Evolutionary conservation across 2,113 vertebrate genomes (phyloP).

Genomic region (Isichthys henryi): DNA sequence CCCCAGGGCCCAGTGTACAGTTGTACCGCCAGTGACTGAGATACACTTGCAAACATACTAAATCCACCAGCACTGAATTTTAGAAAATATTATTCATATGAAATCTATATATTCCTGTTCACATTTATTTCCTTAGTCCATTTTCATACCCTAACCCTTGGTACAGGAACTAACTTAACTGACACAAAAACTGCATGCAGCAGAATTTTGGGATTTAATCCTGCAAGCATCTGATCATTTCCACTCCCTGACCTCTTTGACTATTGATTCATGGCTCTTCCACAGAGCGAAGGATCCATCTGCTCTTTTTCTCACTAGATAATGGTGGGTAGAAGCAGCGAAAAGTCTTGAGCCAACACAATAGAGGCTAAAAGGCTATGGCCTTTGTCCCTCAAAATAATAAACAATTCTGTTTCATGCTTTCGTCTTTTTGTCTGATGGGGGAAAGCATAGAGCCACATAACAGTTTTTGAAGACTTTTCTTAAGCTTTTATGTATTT

Average conservation of each 20-base stretch:
- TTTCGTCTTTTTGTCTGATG: neutral
- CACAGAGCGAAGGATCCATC: neutral
- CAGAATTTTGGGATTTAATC: neutral
- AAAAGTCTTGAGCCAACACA: neutral
- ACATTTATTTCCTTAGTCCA: neutral
- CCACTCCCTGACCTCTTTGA: neutral
- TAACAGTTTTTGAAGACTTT: neutral
- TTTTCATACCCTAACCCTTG: neutral
- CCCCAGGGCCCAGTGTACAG: too few relatives aligned
- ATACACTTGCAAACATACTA: conserved; percentile 10
- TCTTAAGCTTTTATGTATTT: neutral
- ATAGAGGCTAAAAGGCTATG: neutral
- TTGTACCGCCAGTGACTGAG: neutral
- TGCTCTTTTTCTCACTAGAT: neutral
- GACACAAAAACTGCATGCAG: neutral
- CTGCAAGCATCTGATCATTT: neutral
- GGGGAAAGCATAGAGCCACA: neutral
- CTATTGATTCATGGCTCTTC: neutral
- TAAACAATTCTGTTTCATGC: neutral
- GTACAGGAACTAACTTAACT: neutral
- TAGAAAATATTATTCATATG: neutral
- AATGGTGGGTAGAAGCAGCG: neutral
- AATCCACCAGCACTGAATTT: conserved; percentile 18
- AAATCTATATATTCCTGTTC: neutral
- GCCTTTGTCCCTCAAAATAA: neutral